phyloP scores from a whole-genome alignment of 2,888 invertebrate species.

The Morinoia aosen region DNA sequence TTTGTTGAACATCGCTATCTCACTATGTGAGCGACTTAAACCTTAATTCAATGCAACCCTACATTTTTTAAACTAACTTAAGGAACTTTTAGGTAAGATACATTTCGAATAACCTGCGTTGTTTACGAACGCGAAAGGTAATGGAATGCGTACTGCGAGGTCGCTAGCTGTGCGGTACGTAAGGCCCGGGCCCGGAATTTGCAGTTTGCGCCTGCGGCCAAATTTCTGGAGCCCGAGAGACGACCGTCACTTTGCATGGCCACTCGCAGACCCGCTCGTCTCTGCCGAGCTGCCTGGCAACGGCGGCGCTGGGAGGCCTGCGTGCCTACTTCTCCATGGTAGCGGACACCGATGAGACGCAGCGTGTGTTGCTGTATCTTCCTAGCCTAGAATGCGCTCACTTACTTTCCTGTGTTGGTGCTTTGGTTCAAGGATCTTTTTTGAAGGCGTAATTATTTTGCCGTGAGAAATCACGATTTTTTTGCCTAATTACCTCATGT shows the following conservation, averaged over 20 bases:
- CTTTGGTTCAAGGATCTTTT: background rate
- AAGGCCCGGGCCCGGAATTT: background rate
- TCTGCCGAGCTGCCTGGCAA: background rate
- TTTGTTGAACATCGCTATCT: too few species aligned
- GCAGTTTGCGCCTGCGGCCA: background rate
- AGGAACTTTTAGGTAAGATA: background rate
- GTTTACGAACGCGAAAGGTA: background rate
- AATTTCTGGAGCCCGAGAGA: background rate
- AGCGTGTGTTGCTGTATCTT: too few species aligned
- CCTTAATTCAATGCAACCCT: too few species aligned
- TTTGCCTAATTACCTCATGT: too few species aligned
- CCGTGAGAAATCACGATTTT: too few species aligned
- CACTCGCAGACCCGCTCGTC: background rate
- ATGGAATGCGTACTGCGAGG: background rate
- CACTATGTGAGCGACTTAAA: too few species aligned
- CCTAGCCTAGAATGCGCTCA: background rate
- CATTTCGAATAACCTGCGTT: background rate
- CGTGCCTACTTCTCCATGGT: background rate
- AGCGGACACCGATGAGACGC: background rate
- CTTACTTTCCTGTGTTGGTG: background rate
- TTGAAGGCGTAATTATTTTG: background rate
- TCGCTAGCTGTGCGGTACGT: slow-evolving; percentile 8
- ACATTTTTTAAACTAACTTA: background rate
- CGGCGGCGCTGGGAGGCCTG: background rate
- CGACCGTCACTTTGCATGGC: slow-evolving; percentile 28